phyloP scores from a whole-genome alignment of 1,140 invertebrate genomes.

The Leptopilina boulardi region DNA sequence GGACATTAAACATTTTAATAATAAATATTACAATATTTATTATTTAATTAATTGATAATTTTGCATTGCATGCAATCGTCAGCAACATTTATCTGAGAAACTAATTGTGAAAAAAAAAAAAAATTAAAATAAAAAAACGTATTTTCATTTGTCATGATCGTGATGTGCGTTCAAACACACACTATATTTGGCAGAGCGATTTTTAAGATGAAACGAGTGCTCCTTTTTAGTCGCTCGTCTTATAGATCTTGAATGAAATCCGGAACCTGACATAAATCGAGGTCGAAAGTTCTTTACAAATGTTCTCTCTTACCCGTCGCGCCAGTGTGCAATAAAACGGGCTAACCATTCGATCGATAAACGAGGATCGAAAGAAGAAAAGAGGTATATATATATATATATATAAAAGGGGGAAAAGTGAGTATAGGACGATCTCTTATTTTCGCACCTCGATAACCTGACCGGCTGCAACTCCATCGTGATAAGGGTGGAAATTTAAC shows the following conservation, averaged over 20 bases:
- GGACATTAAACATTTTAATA: no score
- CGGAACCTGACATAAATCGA: constrained; percentile 22
- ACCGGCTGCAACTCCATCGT: constrained; percentile 53
- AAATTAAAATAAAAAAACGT: not conserved
- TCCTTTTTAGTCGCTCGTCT: constrained; percentile 26
- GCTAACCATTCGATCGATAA: constrained; percentile 30
- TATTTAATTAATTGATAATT: no score
- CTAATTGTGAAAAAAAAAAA: not conserved
- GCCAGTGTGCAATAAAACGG: constrained; percentile 18
- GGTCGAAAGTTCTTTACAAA: constrained; percentile 31
- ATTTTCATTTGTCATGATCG: not conserved
- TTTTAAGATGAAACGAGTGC: constrained; percentile 20
- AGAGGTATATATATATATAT: no score
- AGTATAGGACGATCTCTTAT: constrained; percentile 60
- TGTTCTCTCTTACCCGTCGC: not conserved
- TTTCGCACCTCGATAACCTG: constrained; percentile 60
- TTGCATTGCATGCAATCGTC: no score
- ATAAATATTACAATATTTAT: no score
- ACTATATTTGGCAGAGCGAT: constrained; percentile 4
- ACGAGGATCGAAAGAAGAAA: constrained; percentile 28
- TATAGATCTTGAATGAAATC: constrained; percentile 20
- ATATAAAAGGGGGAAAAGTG: constrained; percentile 9
- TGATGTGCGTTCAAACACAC: not conserved
- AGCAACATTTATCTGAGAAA: no score
- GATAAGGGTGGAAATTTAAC: constrained; percentile 72